Base-by-base conservation (phyloP, 2,888 invertebrate genomes). In the Prenolepis imparis region DNA sequence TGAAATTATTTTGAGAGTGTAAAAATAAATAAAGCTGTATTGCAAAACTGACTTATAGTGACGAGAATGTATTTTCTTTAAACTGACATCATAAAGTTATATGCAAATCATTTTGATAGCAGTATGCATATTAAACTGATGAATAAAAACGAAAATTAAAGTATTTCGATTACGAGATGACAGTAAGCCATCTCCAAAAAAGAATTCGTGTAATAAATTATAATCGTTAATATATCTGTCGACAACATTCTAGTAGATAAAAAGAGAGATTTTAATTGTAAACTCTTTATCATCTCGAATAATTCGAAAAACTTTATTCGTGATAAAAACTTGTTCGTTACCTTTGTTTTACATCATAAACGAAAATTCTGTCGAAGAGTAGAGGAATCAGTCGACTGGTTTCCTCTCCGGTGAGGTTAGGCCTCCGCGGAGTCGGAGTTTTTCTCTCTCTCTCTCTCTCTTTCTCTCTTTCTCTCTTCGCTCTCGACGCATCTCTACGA, bases 111-210 rank as follows among this genome's bases (percentile, higher is more conserved):
- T 48, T 18, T 48, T 18, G 48, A 6, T 18, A 18, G 18, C 18
- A 48, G 18, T 6, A 4, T 18, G 18, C 0, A 3, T 6, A 15
- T 12, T 39, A n/a, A 2, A 12, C 12, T 18, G 12, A 15, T 18
- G 12, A 15, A 9, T 21, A 11, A 39, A 36, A 41, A 1, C 6
- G 24, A 41, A 59, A 28, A 32, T 2, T 4, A 8, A n/a, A 41
- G 3, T n/a, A 73, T n/a, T 59, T 59, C 73, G 24, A 59, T n/a
- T 32, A 52, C 12, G n/a, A n/a, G 15, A 59, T 12, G 15, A 73
- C n/a, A 6, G 11, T n/a, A 41, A 24, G n/a, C n/a, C 28, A n/a
- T n/a, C n/a, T n/a, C 3, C n/a, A 9, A 44, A 36, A 70, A 21
- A n/a, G 12, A 52, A 32, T 32, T 12, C 24, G 12, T n/a, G 18